phyloP scores from a whole-genome alignment of 2,888 invertebrate species.

The Julus scandinavius region DNA sequence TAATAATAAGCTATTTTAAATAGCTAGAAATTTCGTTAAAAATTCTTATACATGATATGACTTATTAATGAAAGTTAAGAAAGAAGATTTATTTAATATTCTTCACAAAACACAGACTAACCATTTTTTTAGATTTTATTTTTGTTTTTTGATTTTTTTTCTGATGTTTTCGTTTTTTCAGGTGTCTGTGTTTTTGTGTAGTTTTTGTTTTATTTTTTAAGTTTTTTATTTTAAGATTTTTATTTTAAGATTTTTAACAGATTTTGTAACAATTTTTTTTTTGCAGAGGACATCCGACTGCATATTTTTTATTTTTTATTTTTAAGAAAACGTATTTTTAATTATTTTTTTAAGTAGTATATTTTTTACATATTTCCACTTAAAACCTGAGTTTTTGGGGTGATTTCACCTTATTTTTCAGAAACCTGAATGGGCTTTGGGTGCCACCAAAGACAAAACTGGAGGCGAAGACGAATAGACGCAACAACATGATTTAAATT shows the following conservation, averaged over 20 bases:
- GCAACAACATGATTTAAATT: conserved; percentile 46
- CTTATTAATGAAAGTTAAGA: too few relatives aligned
- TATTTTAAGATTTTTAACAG: neutral
- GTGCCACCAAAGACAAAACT: conserved; percentile 58
- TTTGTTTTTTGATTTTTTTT: conserved; percentile 50
- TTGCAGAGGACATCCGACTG: neutral
- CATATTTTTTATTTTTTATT: conserved; percentile 44
- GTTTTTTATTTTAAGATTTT: neutral
- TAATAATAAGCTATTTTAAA: too few relatives aligned
- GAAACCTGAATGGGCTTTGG: conserved; percentile 61
- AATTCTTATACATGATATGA: too few relatives aligned
- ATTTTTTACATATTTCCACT: conserved; percentile 50
- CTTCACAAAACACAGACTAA: too few relatives aligned
- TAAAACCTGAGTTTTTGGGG: neutral
- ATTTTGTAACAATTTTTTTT: conserved; percentile 11
- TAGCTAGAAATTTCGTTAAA: neutral
- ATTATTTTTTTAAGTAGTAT: conserved; percentile 1
- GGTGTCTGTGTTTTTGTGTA: conserved; percentile 41
- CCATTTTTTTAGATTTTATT: neutral
- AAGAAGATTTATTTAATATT: too few relatives aligned
- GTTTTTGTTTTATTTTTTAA: neutral
- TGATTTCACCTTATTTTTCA: conserved; percentile 48
- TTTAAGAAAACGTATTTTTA: neutral
- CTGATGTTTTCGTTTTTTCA: conserved; percentile 14
- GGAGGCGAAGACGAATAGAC: conserved; percentile 56